phyloP scores from a whole-genome alignment of 2,797 vertebrate species.

The Brachymystax lenok region DNA sequence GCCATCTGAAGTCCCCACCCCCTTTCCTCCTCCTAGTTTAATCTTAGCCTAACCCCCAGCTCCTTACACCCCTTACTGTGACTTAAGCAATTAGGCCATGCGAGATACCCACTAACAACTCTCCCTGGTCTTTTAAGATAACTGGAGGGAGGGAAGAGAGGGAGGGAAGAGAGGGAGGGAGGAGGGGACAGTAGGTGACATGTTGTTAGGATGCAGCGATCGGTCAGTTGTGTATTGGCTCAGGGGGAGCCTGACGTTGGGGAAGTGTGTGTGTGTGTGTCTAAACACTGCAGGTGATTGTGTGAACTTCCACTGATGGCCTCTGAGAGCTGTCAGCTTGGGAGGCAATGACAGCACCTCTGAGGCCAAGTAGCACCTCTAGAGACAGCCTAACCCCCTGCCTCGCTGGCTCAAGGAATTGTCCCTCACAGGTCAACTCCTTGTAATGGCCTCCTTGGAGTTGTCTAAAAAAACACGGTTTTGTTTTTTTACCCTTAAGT shows the following conservation, averaged over 20 bases:
- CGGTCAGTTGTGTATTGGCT: conserved; percentile 67
- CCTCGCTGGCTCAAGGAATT: neutral
- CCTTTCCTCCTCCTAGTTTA: neutral
- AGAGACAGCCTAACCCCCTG: conserved; percentile 9
- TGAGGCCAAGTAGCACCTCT: conserved; percentile 27
- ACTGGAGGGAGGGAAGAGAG: conserved; percentile 40
- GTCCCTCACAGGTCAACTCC: neutral
- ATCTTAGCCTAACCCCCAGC: neutral
- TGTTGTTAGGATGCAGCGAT: conserved; percentile 61
- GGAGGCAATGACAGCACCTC: conserved; percentile 3
- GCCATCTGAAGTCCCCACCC: neutral
- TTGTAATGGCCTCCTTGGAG: neutral
- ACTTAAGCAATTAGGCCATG: conserved; percentile 63
- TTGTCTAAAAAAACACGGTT: too few relatives aligned
- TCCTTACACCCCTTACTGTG: conserved; percentile 44
- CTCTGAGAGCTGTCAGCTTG: conserved; percentile 64
- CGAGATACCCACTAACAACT: conserved; percentile 67
- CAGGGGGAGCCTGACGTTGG: conserved; percentile 26
- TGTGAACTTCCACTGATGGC: conserved; percentile 39
- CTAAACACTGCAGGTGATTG: conserved; percentile 63
- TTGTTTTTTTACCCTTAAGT: too few relatives aligned
- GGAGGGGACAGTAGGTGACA: conserved; percentile 52
- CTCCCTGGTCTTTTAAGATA: conserved; percentile 65
- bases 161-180: conserved; percentile 53
- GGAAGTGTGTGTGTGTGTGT: conserved; percentile 11